Base-by-base conservation (phyloP, 2,888 invertebrate species). In the Drosophila peninsularis region DNA sequence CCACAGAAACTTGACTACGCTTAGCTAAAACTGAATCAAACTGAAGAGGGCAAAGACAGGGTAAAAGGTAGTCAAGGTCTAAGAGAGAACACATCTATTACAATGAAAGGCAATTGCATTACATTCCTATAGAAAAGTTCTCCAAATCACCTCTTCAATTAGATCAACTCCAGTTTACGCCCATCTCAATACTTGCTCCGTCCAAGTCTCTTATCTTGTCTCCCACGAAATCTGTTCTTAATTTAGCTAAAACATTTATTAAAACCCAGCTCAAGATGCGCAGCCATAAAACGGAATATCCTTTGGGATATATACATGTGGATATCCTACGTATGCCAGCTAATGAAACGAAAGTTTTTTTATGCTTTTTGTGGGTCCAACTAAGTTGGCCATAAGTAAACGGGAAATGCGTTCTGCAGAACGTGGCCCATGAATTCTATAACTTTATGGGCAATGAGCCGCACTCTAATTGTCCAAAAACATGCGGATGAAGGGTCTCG, bases 391-490 rank as follows among this genome's bases (percentile, higher is more conserved):
- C 65, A 86, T 88, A 88, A 83, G 83, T 86, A 88, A 83, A 68
- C 78, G 62, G 45, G 64, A 79, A 85, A 82, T 72, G 85, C 76
- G 83, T 69, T 69, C 65, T 45, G 65, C 57, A 62, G 62, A 69
- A 74, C 83, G 89, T 88, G 83, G 47, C 57, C 66, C 89, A 86
- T 83, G 89, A 88, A 87, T 88, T 66, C 87, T 62, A 88, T 80
- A 89, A 87, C 84, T 83, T 83, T 83, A 83, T 78, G 89, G 87
- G 84, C 89, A 76, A 82, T 82, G 87, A 72, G 80, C 71, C 71
- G 54, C 54, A 72, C 81, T 83, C 84, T 86, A 83, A 83, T 83
- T 83, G 83, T 87, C 47, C 65, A 52, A 71, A 71, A 68, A 60
- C 62, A 50, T 55, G 67, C 47, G 47, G 49, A 24, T 3, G 32